Evolutionary conservation across 2,797 vertebrate genomes (phyloP).

Genomic region (Epinephelus malabaricus): DNA sequence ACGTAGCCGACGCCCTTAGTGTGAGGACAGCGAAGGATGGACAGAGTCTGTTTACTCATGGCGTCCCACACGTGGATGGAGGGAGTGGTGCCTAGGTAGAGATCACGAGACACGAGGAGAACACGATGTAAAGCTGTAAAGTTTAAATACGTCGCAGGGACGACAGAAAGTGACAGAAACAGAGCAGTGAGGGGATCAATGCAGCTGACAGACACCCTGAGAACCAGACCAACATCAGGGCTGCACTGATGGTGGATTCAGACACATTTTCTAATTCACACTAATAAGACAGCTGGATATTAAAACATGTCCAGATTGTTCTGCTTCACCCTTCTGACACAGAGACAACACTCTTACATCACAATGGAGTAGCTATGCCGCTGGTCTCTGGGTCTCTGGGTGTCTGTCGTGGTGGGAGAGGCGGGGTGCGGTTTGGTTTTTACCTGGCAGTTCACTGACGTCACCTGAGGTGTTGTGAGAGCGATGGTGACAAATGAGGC

Average conservation of each 20-base stretch:
- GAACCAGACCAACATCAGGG: conserved; percentile 28
- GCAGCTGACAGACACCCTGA: conserved; percentile 58
- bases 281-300: no score
- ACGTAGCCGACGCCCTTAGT: conserved; percentile 93
- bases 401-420: conserved; percentile 30
- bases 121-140: neutral
- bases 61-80: conserved; percentile 97
- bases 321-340: no score
- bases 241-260: no score
- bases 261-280: no score
- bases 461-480: conserved; percentile 92
- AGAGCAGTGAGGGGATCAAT: conserved; percentile 40
- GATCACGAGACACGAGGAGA: neutral
- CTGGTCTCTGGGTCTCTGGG: conserved; percentile 45
- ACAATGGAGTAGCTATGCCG: neutral
- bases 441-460: conserved; percentile 92
- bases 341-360: no score
- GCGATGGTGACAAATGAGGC: conserved; percentile 72
- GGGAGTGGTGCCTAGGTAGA: conserved; percentile 89
- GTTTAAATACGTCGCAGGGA: accelerated
- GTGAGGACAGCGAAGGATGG: conserved; percentile 94
- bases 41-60: conserved; percentile 94
- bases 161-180: neutral
- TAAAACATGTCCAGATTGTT: no score
- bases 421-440: conserved; percentile 54